These are phyloP conservation scores for Anthoptus insignis DNA, from an alignment of 2,888 invertebrate genomes.

Conservation along the genomic window DNA sequence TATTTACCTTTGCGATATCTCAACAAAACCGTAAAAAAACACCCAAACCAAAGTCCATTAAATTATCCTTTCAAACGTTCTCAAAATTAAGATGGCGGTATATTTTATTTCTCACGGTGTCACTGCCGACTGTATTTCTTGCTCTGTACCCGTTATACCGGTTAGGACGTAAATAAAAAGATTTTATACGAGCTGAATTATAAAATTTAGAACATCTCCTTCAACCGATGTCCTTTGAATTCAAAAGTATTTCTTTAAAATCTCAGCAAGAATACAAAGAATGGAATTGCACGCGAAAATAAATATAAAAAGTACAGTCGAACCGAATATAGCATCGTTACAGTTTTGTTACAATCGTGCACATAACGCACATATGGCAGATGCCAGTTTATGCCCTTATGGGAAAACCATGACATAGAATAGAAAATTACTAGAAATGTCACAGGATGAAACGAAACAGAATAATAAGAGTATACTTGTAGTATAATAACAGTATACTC, in stretches of 20 bases:
- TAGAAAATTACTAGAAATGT: neutral
- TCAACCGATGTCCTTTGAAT: slow-evolving; percentile 4
- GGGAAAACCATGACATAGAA: slow-evolving; percentile 17
- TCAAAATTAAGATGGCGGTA: slow-evolving; percentile 14
- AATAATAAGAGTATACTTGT: no score
- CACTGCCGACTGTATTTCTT: slow-evolving; percentile 20
- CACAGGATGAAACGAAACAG: no score
- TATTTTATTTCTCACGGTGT: slow-evolving; percentile 24
- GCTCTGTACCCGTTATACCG: slow-evolving; percentile 25
- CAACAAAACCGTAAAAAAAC: neutral
- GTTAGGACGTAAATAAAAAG: slow-evolving; percentile 22
- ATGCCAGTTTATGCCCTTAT: slow-evolving; percentile 11
- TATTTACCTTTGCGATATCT: neutral
- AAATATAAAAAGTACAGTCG: slow-evolving; percentile 16
- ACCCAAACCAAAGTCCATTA: neutral
- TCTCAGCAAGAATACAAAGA: slow-evolving; percentile 14
- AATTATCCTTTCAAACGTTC: neutral
- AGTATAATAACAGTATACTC: no score
- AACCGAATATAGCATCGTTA: slow-evolving; percentile 19
- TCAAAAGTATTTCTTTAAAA: slow-evolving; percentile 15
- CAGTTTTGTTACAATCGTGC: slow-evolving; percentile 30
- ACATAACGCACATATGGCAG: slow-evolving; percentile 10
- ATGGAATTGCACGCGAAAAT: slow-evolving; percentile 2
- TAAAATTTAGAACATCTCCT: slow-evolving; percentile 31
- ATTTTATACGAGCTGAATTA: slow-evolving; percentile 20